A percentile compares a stretch with the other conserved stretches of the same genome.
phyloP scores from a whole-genome alignment of 2,113 vertebrate genomes.

The Upupa epops region DNA sequence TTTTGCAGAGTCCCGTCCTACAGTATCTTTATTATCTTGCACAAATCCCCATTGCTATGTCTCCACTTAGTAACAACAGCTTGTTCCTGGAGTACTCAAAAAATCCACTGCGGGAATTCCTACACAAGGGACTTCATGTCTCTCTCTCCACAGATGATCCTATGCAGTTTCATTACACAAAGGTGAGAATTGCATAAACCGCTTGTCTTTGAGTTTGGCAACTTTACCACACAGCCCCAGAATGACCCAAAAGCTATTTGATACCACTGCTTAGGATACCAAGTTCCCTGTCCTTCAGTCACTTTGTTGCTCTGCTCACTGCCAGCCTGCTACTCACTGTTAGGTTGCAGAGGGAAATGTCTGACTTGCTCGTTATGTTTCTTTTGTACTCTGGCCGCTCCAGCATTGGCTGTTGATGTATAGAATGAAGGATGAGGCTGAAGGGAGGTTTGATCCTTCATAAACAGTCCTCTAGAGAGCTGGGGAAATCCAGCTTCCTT shows the following conservation, averaged over 20 bases:
- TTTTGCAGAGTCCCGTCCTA: slow-evolving; percentile 92
- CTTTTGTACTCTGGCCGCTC: slow-evolving; percentile 61
- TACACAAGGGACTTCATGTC: slow-evolving; percentile 93
- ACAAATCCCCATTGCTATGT: slow-evolving; percentile 98
- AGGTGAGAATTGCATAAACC: slow-evolving; percentile 75
- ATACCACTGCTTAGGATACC: background rate
- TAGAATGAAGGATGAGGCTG: slow-evolving; percentile 66
- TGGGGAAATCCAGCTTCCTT: slow-evolving; percentile 66
- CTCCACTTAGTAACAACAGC: slow-evolving; percentile 98
- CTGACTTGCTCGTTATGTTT: slow-evolving; percentile 64
- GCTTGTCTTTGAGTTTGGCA: background rate
- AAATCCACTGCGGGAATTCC: slow-evolving; percentile 92
- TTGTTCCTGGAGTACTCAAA: slow-evolving; percentile 97
- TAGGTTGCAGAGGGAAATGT: slow-evolving; percentile 49
- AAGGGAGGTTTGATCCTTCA: slow-evolving; percentile 65
- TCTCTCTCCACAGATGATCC: slow-evolving; percentile 97
- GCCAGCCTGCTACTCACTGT: background rate
- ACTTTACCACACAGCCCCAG: background rate
- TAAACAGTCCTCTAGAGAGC: slow-evolving; percentile 66
- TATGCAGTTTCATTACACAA: slow-evolving; percentile 99
- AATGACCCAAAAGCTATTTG: background rate
- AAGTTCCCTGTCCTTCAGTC: slow-evolving; percentile 8
- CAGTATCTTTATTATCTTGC: slow-evolving; percentile 98
- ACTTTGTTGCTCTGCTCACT: slow-evolving; percentile 38
- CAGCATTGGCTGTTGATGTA: slow-evolving; percentile 64